Evolutionary conservation across 1,140 invertebrate genomes (phyloP).

Genomic region (Drosophila novamexicana): DNA sequence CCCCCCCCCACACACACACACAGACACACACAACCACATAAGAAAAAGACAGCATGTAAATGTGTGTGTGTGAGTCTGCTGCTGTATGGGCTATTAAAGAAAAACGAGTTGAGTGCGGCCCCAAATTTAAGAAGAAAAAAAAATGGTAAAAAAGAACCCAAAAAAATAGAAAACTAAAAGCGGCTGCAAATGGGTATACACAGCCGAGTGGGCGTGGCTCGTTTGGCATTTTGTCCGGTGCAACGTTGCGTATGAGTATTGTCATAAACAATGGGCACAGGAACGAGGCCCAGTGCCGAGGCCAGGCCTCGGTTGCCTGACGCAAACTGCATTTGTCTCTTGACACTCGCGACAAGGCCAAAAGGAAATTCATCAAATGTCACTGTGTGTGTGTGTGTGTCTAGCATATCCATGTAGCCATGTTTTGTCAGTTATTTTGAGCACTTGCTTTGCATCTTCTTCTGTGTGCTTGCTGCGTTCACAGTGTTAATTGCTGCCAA

Average conservation of each 20-base stretch:
- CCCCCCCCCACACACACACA: slow-evolving; percentile 14
- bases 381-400: slow-evolving; percentile 11
- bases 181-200: slow-evolving; percentile 32
- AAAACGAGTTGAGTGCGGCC: slow-evolving; percentile 30
- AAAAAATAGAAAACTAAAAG: slow-evolving; percentile 15
- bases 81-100: slow-evolving; percentile 21
- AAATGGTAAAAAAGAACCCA: not conserved
- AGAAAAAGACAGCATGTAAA: not conserved
- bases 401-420: slow-evolving; percentile 4
- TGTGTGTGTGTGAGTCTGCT: not conserved
- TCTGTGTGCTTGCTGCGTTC: slow-evolving; percentile 50
- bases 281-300: slow-evolving; percentile 9
- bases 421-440: slow-evolving; percentile 69
- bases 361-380: slow-evolving; percentile 75
- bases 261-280: slow-evolving; percentile 55
- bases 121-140: slow-evolving; percentile 33
- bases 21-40: not conserved
- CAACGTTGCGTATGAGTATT: slow-evolving; percentile 41
- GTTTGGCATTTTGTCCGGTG: slow-evolving; percentile 35
- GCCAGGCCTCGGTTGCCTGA: slow-evolving; percentile 14
- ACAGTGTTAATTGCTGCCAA: slow-evolving; percentile 77
- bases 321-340: slow-evolving; percentile 51
- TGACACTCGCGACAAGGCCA: slow-evolving; percentile 73
- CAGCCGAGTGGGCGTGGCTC: slow-evolving; percentile 23
- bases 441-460: slow-evolving; percentile 58